Percentiles rank a stretch among this genome's conserved stretches.
Evolutionary conservation across 37 sponge, comb jelly and placozoan species (phyloP).

Genomic region (Eunapius fragilis): DNA sequence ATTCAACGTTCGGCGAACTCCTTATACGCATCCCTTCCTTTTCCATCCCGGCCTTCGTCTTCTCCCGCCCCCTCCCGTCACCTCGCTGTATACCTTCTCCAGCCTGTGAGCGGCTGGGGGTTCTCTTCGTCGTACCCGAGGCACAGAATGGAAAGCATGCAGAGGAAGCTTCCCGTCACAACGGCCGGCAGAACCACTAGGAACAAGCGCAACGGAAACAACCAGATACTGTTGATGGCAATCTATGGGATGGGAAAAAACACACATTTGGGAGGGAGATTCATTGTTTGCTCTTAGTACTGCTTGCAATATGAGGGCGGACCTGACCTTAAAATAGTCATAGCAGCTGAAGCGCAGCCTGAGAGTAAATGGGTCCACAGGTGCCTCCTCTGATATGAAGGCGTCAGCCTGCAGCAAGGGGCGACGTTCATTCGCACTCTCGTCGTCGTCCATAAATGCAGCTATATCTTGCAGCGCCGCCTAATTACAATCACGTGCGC

Average conservation of each 20-base stretch:
- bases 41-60: too few species aligned
- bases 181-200: slow-evolving; percentile 28
- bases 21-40: too few species aligned
- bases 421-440: not conserved
- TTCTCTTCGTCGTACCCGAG: slow-evolving; percentile 23
- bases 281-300: not conserved
- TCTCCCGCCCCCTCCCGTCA: not conserved
- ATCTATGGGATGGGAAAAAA: slow-evolving; percentile 5
- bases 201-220: slow-evolving; percentile 43
- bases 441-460: not conserved
- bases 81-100: slow-evolving; percentile 37
- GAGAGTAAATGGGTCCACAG: slow-evolving; percentile 21
- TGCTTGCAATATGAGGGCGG: not conserved
- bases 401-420: not conserved
- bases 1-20: too few species aligned
- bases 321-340: slow-evolving; percentile 27
- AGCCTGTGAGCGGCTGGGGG: slow-evolving; percentile 29
- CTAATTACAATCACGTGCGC: not conserved
- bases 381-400: not conserved
- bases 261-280: not conserved
- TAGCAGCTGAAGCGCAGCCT: slow-evolving; percentile 19
- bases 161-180: not conserved
- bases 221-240: slow-evolving; percentile 46
- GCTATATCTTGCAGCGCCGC: too few species aligned
- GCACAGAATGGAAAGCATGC: not conserved